Evolutionary conservation across 2,113 vertebrate genomes (phyloP).

Genomic region (Lontra canadensis): DNA sequence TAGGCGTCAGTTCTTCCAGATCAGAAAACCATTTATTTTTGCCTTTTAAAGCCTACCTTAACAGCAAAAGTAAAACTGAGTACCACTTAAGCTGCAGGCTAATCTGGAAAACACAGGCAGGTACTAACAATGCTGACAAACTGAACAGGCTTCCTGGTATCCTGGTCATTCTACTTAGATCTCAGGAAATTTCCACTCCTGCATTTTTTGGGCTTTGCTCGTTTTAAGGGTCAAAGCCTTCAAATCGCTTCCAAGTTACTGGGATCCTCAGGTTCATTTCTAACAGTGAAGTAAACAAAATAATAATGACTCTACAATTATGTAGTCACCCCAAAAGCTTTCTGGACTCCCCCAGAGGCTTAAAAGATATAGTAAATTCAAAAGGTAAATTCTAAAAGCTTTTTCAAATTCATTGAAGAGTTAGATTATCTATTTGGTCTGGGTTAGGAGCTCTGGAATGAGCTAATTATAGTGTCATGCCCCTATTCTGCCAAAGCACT

Average conservation of each 20-base stretch:
- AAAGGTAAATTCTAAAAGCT: slow-evolving; percentile 13
- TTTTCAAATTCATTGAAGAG: slow-evolving; percentile 18
- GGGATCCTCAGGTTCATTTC: background rate
- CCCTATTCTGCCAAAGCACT: slow-evolving; percentile 60
- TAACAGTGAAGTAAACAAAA: slow-evolving; percentile 34
- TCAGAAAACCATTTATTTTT: slow-evolving; percentile 17
- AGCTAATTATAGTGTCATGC: slow-evolving; percentile 73
- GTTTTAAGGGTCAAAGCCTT: slow-evolving; percentile 16
- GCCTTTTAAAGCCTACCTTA: slow-evolving; percentile 34
- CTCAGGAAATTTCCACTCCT: slow-evolving; percentile 17
- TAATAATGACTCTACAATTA: background rate
- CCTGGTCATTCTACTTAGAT: background rate
- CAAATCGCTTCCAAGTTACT: slow-evolving; percentile 5
- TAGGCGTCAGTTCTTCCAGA: background rate
- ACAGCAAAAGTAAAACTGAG: slow-evolving; percentile 28
- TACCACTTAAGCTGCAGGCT: background rate
- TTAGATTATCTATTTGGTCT: slow-evolving; percentile 35
- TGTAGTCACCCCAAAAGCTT: slow-evolving; percentile 1
- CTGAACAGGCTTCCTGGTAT: slow-evolving; percentile 8
- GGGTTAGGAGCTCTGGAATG: slow-evolving; percentile 38
- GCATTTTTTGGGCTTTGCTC: background rate
- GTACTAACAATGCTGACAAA: background rate
- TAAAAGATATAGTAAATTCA: slow-evolving; percentile 16
- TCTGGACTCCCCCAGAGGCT: background rate
- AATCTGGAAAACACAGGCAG: slow-evolving; percentile 13